Evolutionary conservation across 2,113 vertebrate genomes (phyloP), one percentile per base, ranked within the genome.

Genomic region (Boulengeromyrus knoepffleri): DNA sequence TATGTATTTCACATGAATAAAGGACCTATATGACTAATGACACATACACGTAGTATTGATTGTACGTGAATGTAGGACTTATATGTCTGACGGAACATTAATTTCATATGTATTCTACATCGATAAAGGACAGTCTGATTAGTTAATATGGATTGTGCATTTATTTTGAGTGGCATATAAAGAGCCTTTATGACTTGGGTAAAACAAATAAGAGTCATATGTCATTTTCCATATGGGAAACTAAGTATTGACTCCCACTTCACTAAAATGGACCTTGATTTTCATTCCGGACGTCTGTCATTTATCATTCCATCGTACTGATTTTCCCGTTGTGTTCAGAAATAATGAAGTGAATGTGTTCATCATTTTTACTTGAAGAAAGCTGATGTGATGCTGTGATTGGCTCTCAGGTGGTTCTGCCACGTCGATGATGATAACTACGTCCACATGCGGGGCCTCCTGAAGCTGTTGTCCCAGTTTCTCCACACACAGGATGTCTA

Each of bases 351-450:
- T 84, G 80, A 84, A 84, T 45, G 77, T 45, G 8, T 39, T 21
- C 77, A 83, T 27, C 21, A 52, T 56, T 39, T 13, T 39, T 53
- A 49, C 24, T 12, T 86, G 84, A 27, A 49, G 31, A 46, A 3
- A 21, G 47, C 84, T 90, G 17, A 46, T 21, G 21, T 45, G 39
- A 80, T 52, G 27, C 31, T 90, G 13, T 47, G 21, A 53, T 45
- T 31, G 46, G 15, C 0, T 91, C 2, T 0, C 91, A 99, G 98
- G 93, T 99, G 98, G 98, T 98, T 99, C 94, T 99, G 98, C 92
- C 98, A 99, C 0, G 96, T 98, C 53, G 98, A 99, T 0, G 98
- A 99, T 2, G 98, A 99, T 88, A 99, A 99, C 93, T 99, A 99
- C 0, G 95, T 99, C 89, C 98, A 98, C 0, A 94, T 96, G 3